Evolutionary conservation across 1,140 invertebrate species (phyloP).

Genomic region (Solenopsis fugax): DNA sequence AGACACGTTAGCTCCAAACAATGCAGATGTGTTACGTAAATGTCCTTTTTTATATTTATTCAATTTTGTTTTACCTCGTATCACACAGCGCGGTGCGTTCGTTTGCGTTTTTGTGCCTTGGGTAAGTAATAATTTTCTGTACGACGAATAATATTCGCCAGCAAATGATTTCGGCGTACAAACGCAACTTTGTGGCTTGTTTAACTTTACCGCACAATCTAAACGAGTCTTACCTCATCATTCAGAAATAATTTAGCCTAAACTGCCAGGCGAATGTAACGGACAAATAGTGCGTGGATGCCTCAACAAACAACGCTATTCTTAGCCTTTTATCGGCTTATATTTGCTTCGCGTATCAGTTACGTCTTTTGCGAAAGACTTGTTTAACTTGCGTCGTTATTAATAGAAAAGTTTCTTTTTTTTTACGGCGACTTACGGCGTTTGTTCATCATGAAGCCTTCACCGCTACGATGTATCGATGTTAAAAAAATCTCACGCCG

Average conservation of each 20-base stretch:
- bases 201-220: not conserved
- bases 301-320: constrained; percentile 59
- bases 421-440: not conserved
- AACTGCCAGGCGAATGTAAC: not conserved
- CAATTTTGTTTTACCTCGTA: not conserved
- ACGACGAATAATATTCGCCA: not conserved
- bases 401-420: constrained; percentile 49
- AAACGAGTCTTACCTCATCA: constrained; percentile 13
- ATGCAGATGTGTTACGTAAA: not conserved
- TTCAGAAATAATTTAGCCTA: constrained; percentile 38
- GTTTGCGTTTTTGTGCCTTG: not conserved
- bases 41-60: not conserved
- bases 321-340: constrained; percentile 65
- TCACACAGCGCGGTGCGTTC: not conserved
- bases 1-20: not conserved
- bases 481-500: not conserved
- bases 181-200: not conserved
- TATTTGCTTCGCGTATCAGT: constrained; percentile 68
- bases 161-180: not conserved
- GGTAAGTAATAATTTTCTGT: not conserved
- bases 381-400: constrained; percentile 37
- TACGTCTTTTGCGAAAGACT: constrained; percentile 42
- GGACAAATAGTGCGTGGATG: constrained; percentile 36
- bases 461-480: too few species aligned
- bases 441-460: not conserved